Conservation (phyloP, 1,140 invertebrate species). For the Drosophila neocordata region DNA sequence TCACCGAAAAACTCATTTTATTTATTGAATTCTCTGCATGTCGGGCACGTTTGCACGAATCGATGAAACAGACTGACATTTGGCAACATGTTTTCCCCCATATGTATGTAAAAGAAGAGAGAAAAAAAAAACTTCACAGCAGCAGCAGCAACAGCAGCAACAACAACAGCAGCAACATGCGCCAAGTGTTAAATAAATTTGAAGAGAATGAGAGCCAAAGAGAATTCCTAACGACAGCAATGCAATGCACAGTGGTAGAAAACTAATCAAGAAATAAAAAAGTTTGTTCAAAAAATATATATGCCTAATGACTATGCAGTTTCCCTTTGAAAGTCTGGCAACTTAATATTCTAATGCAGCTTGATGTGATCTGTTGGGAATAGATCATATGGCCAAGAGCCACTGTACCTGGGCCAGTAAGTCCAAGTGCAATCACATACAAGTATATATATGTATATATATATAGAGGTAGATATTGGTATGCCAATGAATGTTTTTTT, state of each 20-base stretch:
- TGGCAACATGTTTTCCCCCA: conserved; percentile 39
- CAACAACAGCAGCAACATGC: conserved; percentile 24
- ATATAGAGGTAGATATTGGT: neutral
- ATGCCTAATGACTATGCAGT: too few species aligned
- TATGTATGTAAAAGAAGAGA: neutral
- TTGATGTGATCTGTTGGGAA: too few species aligned
- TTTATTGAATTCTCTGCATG: conserved; percentile 78
- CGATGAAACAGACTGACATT: conserved; percentile 44
- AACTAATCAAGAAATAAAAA: neutral
- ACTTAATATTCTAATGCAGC: neutral
- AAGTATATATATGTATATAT: neutral
- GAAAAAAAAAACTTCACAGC: conserved; percentile 16
- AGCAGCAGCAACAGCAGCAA: conserved; percentile 24
- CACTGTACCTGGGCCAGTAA: neutral
- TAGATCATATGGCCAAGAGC: too few species aligned
- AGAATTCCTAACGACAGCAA: conserved; percentile 18
- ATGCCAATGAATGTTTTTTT: too few species aligned
- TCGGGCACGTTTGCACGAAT: conserved; percentile 75
- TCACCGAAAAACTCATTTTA: conserved; percentile 74
- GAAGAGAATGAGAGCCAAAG: conserved; percentile 23
- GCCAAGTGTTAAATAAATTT: conserved; percentile 66
- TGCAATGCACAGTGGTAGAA: neutral
- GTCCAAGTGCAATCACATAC: neutral
- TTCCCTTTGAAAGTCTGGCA: neutral
- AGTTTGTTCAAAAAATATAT: neutral